Evolutionary conservation across 2,888 invertebrate species (phyloP), one percentile per base, ranked within the genome.

Genomic region (Thera britannica): DNA sequence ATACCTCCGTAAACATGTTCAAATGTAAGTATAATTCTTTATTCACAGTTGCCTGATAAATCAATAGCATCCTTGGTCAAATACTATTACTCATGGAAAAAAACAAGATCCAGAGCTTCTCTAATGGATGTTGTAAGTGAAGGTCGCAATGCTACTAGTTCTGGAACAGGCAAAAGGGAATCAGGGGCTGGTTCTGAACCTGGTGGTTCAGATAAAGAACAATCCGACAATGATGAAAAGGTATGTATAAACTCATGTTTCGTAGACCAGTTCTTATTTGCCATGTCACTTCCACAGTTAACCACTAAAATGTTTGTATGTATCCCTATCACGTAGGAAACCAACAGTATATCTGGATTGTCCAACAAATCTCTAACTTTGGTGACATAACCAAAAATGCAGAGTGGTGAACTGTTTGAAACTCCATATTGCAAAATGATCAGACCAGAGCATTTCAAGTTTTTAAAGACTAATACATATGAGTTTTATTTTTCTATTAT

Each of bases 71-170:
- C 97, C 79, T 94, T 99, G 81, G 99, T 99, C 1, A 98, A 98
- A 90, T 99, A 99, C 88, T 99, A 99, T 90, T 99, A 99, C 88
- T 98, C 98, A 81, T 99, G 99, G 99, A 99, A 99, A 90, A 99
- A 99, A 88, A 98, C 98, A 35, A 94, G 98, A 78, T 97, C 97
- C 80, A 96, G 98, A 68, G 98, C 97, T 65, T 98, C 98, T 81
- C 94, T 98, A 49, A 99, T 99, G 98, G 99, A 99, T 92, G 92
- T 89, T 23, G 96, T 97, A 35, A 96, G 97, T 78, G 97, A 97
- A 78, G 95, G 95, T 54, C 96, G 97, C 56, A 97, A 97, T 78
- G 96, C 96, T 70, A 95, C 96, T 36, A 93, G 94, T 65, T 95
- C 95, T 71, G 95, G 95, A 69, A 94, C 95, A 72, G 95, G 95